A percentile compares a stretch with the other conserved stretches of the same genome.
These are phyloP conservation scores for Bos taurus DNA, from an alignment of 2,113 vertebrate species.

Conservation along the genomic window ARS-UCD2.0 NC_037347.1:59039001-59039500, in stretches of 20 bases:
- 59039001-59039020: neutral
- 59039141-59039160: neutral
- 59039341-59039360: neutral
- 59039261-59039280: neutral
- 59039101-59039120: neutral
- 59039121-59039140: neutral
- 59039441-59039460: neutral
- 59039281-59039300: neutral
- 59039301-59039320: neutral
- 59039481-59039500: neutral
- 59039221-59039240: fast-evolving
- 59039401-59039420: neutral
- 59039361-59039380: neutral
- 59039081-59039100: neutral
- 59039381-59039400: neutral
- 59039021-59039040: neutral
- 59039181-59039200: neutral
- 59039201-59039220: neutral
- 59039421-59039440: fast-evolving
- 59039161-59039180: neutral
- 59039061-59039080: neutral
- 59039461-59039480: neutral
- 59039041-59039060: neutral
- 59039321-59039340: neutral
- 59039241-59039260: neutral